Evolutionary conservation across 23 tunicate species (phyloP).

Genomic region (Trididemnum clinides): DNA sequence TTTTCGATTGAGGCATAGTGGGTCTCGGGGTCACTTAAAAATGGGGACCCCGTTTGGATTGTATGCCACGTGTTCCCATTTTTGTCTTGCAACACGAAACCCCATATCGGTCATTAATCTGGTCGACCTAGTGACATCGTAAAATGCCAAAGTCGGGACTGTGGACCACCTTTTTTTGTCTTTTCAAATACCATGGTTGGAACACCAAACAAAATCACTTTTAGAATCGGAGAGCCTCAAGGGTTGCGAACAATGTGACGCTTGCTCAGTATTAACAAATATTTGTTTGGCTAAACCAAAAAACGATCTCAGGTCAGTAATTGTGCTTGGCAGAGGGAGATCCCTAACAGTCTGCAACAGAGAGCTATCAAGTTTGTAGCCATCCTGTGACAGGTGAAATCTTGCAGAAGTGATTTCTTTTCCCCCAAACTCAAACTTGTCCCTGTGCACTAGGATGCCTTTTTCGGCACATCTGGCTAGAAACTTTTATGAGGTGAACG

Average conservation of each 20-base stretch:
- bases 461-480: neutral
- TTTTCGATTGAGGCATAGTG: conserved; percentile 14
- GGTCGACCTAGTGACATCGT: neutral
- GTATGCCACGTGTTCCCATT: neutral
- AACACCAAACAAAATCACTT: no score
- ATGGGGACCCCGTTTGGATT: conserved; percentile 10
- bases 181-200: neutral
- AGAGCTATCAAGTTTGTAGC: neutral
- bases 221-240: neutral
- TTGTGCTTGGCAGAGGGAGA: neutral
- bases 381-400: neutral
- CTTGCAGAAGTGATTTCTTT: neutral
- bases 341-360: neutral
- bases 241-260: neutral
- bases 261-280: neutral
- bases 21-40: neutral
- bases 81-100: neutral
- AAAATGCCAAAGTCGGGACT: neutral
- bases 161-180: neutral
- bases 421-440: neutral
- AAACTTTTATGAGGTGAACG: neutral
- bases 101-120: conserved; percentile 1
- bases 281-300: conserved; percentile 1
- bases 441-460: neutral
- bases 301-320: conserved; percentile 7